Evolutionary conservation across 2,888 invertebrate genomes (phyloP), one percentile per base, ranked within the genome.

Genomic region (Drosophila paramelanica): DNA sequence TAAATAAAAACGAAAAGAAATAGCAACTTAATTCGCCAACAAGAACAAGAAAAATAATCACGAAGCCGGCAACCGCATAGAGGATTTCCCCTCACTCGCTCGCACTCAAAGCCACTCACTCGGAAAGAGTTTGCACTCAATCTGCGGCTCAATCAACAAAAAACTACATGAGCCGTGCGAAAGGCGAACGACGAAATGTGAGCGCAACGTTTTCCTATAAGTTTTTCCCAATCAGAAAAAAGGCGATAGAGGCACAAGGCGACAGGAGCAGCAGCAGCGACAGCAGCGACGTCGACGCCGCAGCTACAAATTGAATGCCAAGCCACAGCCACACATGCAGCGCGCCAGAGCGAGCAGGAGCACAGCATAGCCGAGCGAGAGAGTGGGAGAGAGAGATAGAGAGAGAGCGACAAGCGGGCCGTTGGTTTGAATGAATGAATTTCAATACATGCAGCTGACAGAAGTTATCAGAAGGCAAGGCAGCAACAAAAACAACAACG

Each of bases 391-490:
- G 46, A 10, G 56, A 31, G 43, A 43, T 49, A 25, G 64, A 43
- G 53, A 69, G 64, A 52, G 76, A 46, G 50, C 53, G 56, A 56
- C 61, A 69, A 66, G 51, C 53, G 68, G 58, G 51, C 61, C 68
- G 67, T 57, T 61, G 67, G 73, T 77, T 77, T 83, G 87, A 89
- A 89, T 89, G 89, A 89, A 88, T 88, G 89, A 89, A 89, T 88
- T 88, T 88, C 88, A 88, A 88, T 88, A 88, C 84, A 88, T 89
- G 86, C 88, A 87, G 84, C 89, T 89, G 86, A 88, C 88, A 77
- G 82, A 78, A 79, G 81, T 79, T 84, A 84, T 77, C 68, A 73
- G 73, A 66, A 68, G 69, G 55, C 58, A 64, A 45, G 50, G 45
- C 17, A 53, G 47, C 6, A 43, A 59, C 25, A 62, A 49, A 11